phyloP scores from a whole-genome alignment of 92 coral and sea anemone genomes.

The Parazoanthus atlanticus region DNA sequence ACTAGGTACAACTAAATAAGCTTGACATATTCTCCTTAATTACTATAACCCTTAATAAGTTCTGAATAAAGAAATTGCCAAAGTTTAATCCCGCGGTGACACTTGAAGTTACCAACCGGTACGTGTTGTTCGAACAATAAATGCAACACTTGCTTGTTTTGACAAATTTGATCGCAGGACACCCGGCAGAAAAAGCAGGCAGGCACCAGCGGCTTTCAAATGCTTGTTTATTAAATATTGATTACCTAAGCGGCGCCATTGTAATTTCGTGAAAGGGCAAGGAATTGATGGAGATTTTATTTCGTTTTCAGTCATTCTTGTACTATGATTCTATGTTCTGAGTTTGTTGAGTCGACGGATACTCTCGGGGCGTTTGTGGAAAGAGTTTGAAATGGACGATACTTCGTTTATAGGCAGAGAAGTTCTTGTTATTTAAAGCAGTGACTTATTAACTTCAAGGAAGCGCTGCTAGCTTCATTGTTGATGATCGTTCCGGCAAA shows the following conservation, averaged over 20 bases:
- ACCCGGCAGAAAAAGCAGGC: slow-evolving; percentile 1
- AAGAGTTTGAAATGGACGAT: not conserved
- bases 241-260: slow-evolving; percentile 5
- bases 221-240: slow-evolving; percentile 1
- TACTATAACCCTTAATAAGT: too few relatives aligned
- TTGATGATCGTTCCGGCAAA: not conserved
- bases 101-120: not conserved
- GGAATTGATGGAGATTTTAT: not conserved
- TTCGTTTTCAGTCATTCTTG: not conserved
- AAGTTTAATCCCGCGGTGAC: not conserved
- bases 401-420: not conserved
- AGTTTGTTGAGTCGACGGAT: not conserved
- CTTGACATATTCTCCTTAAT: not conserved
- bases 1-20: not conserved
- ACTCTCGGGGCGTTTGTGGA: not conserved
- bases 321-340: not conserved
- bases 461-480: not conserved
- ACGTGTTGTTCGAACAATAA: not conserved
- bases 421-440: not conserved
- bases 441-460: not conserved
- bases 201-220: slow-evolving; percentile 46
- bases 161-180: not conserved
- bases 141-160: slow-evolving; percentile 37
- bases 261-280: not conserved
- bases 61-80: not conserved